Base-by-base conservation (phyloP, 2,888 invertebrate genomes). In the Monopis laevigella region DNA sequence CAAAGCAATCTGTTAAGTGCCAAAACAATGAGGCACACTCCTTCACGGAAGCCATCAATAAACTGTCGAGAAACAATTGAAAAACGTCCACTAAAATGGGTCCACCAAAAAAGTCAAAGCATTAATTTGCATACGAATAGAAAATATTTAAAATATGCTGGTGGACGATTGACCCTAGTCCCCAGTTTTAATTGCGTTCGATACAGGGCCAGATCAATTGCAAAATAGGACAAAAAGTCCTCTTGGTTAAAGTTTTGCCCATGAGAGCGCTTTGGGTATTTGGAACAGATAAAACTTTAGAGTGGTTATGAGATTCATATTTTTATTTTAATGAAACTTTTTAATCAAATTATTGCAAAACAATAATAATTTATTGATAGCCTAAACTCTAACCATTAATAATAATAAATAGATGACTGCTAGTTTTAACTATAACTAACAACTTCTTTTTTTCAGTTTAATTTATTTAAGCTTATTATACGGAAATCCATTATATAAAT, bases 81-180 rank as follows among this genome's bases (percentile, higher is more conserved):
- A 39, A 11, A 40, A 19, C 40, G 28, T 6, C 10, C 29, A 13
- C 29, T 11, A 29, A 40, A 40, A 29, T 13, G 40, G 26, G 18
- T 18, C 18, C 17, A 18, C 36, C 48, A 48, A 35, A 47, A 58
- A 55, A 68, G 70, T 74, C 75, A 74, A 74, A 72, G 71, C 67
- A 70, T 60, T 69, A 67, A 77, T 78, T 62, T 77, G 65, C 78
- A 78, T 78, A 66, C 75, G 69, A 74, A 77, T 67, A 67, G 70
- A 57, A 65, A 66, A 62, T 59, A 61, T 70, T 42, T 70, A 62
- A 73, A 75, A 72, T 72, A 71, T 70, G 67, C 66, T 65, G 40
- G 40, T 29, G 56, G 62, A 53, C 53, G 51, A 51, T 61, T 59
- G 58, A 57, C 30, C 40, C n/a, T n/a, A n/a, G 26, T 51, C 58